Evolutionary conservation across 1,140 invertebrate genomes (phyloP), one percentile per base, ranked within the genome.

Genomic region (Dinoponera quadriceps): DNA sequence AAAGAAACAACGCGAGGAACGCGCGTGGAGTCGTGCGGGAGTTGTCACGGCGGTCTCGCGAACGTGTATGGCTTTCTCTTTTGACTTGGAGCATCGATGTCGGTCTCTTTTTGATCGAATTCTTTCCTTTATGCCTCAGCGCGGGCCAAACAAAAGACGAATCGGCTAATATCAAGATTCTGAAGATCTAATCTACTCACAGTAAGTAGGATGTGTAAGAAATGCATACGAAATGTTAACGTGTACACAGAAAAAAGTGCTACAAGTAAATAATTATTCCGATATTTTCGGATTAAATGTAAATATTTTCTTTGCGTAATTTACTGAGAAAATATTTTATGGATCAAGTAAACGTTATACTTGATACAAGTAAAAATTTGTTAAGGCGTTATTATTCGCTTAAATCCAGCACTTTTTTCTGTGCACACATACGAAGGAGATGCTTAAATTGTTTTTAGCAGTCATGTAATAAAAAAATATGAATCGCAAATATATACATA

Each of bases 61-160:
- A 44, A 11, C 82, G 54, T 38, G 59, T 20, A 29, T 48, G 49
- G 82, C 88, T 89, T 89, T 89, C 88, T 89, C 88, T 89, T 89
- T 88, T 83, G 57, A 85, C 49, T 83, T 48, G 66, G 55, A 74
- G 74, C 51, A 59, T 0, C 4, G 25, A 20, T 20, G 63, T 44
- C 38, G 38, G 3, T 59, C 38, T 49, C 29, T 54, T 33, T 57
- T n/a, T 54, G 14, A 18, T 27, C 29, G 9, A 44, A 48, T 25
- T 27, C 11, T 29, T 44, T 11, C 22, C 11, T 55, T 78, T 48
- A n/a, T 55, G 14, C 14, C n/a, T 9, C n/a, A 4, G n/a, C 29
- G 0, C 3, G 13, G n/a, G 25, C 13, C 25, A 25, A 29, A 62
- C 49, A 27, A 57, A 20, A 44, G 22, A 69, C n/a, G 33, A 57